phyloP scores from a whole-genome alignment of 2,888 invertebrate genomes.

The Diachrysia chrysitis region DNA sequence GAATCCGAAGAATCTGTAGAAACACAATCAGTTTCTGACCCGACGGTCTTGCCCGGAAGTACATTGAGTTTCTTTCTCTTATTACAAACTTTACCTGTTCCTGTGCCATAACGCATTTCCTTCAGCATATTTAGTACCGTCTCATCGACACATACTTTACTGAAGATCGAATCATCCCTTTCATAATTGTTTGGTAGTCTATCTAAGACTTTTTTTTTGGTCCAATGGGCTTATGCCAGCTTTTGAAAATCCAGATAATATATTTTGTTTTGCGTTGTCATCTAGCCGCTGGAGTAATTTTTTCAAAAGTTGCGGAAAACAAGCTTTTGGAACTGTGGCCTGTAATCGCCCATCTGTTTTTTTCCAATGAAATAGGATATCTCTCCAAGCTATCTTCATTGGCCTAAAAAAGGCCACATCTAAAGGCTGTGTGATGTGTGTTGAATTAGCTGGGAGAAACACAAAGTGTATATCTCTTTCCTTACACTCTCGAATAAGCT shows the following conservation, averaged over 20 bases:
- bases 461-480: conserved; percentile 41
- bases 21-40: conserved; percentile 24
- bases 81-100: conserved; percentile 6
- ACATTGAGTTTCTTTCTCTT: conserved; percentile 6
- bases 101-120: conserved; percentile 27
- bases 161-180: conserved; percentile 26
- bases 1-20: conserved; percentile 31
- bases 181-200: conserved; percentile 37
- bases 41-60: conserved; percentile 29
- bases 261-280: conserved; percentile 39
- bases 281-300: conserved; percentile 53
- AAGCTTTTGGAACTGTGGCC: conserved; percentile 38
- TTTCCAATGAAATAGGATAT: conserved; percentile 39
- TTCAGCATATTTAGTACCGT: conserved; percentile 32
- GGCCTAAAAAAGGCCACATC: conserved; percentile 52
- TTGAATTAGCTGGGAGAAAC: conserved; percentile 47
- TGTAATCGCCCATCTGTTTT: conserved; percentile 28
- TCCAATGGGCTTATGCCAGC: conserved; percentile 34
- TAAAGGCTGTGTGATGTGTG: conserved; percentile 49
- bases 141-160: conserved; percentile 33
- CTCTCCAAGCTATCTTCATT: conserved; percentile 43
- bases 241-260: conserved; percentile 58
- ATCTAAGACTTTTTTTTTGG: conserved; percentile 27
- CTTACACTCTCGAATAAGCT: conserved; percentile 31
- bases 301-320: conserved; percentile 54